phyloP scores from a whole-genome alignment of 2,113 vertebrate species.

The Scomber colias region DNA sequence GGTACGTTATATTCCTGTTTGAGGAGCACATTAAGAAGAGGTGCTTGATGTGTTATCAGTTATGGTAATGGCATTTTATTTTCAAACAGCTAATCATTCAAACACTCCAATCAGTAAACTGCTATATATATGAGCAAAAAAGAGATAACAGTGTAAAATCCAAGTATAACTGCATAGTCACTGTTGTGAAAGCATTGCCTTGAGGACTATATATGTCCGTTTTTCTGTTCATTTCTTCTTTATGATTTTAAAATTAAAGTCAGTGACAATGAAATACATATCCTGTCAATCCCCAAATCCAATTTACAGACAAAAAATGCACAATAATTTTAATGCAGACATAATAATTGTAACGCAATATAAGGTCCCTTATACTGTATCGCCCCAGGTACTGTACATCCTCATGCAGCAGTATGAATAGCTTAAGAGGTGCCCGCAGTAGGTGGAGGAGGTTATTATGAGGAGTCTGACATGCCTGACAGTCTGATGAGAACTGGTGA shows the following conservation, averaged over 20 bases:
- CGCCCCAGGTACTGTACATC: background rate
- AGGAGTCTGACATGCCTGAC: conserved; percentile 53
- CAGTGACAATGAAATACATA: too few species aligned
- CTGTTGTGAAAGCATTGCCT: background rate
- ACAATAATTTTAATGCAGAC: background rate
- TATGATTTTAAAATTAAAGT: background rate
- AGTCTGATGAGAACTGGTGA: conserved; percentile 65
- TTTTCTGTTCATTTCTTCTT: background rate
- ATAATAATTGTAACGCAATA: background rate
- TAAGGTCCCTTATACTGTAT: background rate
- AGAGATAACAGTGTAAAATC: background rate
- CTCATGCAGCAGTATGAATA: conserved; percentile 33
- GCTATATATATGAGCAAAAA: background rate
- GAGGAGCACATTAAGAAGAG: conserved; percentile 40
- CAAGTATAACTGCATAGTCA: background rate
- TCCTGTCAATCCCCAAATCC: background rate
- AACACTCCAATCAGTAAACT: conserved; percentile 20
- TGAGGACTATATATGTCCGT: background rate
- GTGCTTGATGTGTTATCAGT: conserved; percentile 25
- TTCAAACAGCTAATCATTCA: conserved; percentile 28
- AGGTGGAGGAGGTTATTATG: conserved; percentile 36
- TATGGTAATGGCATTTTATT: conserved; percentile 32
- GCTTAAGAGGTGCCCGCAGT: conserved; percentile 6
- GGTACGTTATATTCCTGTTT: conserved; percentile 48
- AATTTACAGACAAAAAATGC: too few species aligned